These are phyloP conservation scores for Girardia tigrina DNA, from an alignment of 2,888 invertebrate species.

Conservation along the genomic window DNA sequence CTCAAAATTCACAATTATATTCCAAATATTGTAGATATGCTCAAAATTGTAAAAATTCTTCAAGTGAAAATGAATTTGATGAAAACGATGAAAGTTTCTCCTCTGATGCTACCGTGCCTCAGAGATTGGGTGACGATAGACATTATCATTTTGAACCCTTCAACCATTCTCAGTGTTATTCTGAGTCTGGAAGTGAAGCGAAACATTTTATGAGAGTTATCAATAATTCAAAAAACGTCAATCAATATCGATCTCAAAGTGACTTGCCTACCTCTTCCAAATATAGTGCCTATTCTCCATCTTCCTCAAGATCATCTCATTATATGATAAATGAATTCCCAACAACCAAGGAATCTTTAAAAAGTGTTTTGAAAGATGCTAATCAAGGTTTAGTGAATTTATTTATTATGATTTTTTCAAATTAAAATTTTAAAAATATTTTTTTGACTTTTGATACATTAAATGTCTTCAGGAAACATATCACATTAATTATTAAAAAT, in stretches of 20 bases:
- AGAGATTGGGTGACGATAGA: neutral
- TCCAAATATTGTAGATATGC: neutral
- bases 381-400: neutral
- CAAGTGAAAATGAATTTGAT: constrained; percentile 7
- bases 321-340: neutral
- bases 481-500: neutral
- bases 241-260: neutral
- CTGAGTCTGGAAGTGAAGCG: neutral
- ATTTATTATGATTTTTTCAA: neutral
- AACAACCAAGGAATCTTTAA: neutral
- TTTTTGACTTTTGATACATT: neutral
- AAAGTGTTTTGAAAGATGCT: neutral
- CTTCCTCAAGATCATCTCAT: constrained; percentile 9
- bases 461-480: neutral
- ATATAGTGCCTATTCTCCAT: constrained; percentile 15
- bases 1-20: neutral
- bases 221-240: neutral
- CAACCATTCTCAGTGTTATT: neutral
- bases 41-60: neutral
- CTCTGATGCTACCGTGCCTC: neutral
- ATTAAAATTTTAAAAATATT: neutral
- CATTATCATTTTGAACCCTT: neutral
- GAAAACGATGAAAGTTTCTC: constrained; percentile 14
- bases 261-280: constrained; percentile 18
- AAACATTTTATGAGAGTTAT: neutral